These are phyloP conservation scores for Paramormyrops kingsleyae DNA, from an alignment of 2,113 vertebrate species.

Conservation along the genomic window DNA sequence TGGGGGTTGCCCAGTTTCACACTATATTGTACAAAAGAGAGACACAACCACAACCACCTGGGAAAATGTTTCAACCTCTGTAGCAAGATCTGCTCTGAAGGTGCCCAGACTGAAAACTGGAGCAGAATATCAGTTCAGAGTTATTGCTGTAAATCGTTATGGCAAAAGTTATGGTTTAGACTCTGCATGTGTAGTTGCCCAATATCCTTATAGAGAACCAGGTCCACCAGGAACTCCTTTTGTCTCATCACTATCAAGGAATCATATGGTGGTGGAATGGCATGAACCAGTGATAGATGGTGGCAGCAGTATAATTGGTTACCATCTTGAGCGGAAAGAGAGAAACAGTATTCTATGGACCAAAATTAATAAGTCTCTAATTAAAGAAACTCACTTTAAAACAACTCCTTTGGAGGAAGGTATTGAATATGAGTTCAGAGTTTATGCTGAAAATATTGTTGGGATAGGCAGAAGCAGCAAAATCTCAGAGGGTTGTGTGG, in stretches of 20 bases:
- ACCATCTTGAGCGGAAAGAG: constrained; percentile 94
- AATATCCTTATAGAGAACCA: constrained; percentile 94
- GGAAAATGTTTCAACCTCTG: constrained; percentile 83
- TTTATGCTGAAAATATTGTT: constrained; percentile 96
- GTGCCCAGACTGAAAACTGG: constrained; percentile 87
- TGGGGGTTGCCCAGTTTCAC: constrained; percentile 90
- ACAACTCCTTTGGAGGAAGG: constrained; percentile 86
- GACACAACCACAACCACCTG: constrained; percentile 84
- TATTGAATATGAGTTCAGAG: constrained; percentile 91
- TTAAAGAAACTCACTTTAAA: constrained; percentile 85
- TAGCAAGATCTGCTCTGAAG: constrained; percentile 86
- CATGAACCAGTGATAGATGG: constrained; percentile 90
- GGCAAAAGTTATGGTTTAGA: constrained; percentile 92
- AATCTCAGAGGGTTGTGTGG: constrained; percentile 84
- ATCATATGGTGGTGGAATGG: constrained; percentile 90
- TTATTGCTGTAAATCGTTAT: constrained; percentile 94
- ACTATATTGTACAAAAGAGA: constrained; percentile 94
- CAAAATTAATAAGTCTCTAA: constrained; percentile 88
- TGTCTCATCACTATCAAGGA: constrained; percentile 74
- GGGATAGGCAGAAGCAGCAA: constrained; percentile 91
- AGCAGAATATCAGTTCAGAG: constrained; percentile 93
- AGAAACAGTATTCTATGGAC: constrained; percentile 96
- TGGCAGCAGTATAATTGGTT: constrained; percentile 84
- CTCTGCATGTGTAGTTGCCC: constrained; percentile 75
- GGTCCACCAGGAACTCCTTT: constrained; percentile 95